phyloP scores from a whole-genome alignment of 1,140 invertebrate species.

The Drosophila bocqueti region DNA sequence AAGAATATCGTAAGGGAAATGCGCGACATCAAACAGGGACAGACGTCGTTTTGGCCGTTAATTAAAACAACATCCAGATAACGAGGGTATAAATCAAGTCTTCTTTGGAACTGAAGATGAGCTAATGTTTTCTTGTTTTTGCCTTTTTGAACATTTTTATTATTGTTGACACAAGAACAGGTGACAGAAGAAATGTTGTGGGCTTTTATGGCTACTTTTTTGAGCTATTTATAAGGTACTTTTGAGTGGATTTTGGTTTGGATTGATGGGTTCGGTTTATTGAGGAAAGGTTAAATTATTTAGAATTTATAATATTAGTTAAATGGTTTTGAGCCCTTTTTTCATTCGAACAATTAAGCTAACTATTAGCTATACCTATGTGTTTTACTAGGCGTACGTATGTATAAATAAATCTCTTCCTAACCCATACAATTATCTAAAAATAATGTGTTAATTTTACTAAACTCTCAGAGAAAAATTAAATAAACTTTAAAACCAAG shows the following conservation, averaged over 20 bases:
- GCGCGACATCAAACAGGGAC: neutral
- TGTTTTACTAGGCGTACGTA: too few relatives aligned
- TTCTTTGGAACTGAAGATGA: slow-evolving; percentile 17
- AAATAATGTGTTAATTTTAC: neutral
- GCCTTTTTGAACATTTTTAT: slow-evolving; percentile 4
- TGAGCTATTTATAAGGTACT: neutral
- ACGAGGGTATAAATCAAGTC: slow-evolving; percentile 24
- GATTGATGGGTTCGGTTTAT: neutral
- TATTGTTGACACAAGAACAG: slow-evolving; percentile 9
- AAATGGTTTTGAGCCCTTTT: too few relatives aligned
- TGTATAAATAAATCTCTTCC: too few relatives aligned
- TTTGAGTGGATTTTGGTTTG: slow-evolving; percentile 5
- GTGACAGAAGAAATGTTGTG: slow-evolving; percentile 3
- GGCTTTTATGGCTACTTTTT: slow-evolving; percentile 1
- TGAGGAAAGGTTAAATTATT: neutral
- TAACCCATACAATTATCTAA: neutral
- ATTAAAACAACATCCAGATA: slow-evolving; percentile 39
- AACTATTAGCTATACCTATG: too few relatives aligned
- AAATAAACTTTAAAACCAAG: neutral
- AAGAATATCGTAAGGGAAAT: slow-evolving; percentile 29
- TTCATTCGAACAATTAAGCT: too few relatives aligned
- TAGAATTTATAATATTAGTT: too few relatives aligned
- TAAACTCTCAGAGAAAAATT: neutral
- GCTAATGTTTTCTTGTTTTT: slow-evolving; percentile 11
- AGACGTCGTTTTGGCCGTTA: slow-evolving; percentile 17